phyloP scores from a whole-genome alignment of 1,140 invertebrate genomes.

The Rhizoglyphus robini region DNA sequence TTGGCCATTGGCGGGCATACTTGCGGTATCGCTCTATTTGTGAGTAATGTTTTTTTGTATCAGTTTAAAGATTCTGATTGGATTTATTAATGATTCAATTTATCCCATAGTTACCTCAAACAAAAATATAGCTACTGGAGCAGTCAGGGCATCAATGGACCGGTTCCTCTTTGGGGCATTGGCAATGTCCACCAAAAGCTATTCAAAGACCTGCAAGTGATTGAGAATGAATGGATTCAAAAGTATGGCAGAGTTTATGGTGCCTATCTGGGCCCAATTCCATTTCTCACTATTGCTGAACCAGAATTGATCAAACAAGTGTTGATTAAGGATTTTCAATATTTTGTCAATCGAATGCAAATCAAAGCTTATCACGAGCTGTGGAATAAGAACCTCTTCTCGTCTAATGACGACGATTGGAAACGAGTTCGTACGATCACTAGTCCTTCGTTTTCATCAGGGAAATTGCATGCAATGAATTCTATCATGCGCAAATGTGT shows the following conservation, averaged over 20 bases:
- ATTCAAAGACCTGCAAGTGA: not conserved
- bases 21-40: no score
- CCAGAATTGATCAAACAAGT: constrained; percentile 20
- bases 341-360: constrained; percentile 20
- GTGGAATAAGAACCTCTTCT: constrained; percentile 5
- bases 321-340: constrained; percentile 21
- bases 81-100: no score
- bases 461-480: constrained; percentile 39
- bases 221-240: not conserved
- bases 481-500: not conserved
- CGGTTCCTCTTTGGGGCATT: not conserved
- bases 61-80: no score
- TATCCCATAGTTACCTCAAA: not conserved
- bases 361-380: not conserved
- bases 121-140: not conserved
- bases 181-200: not conserved
- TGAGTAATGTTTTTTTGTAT: no score
- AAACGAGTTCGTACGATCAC: constrained; percentile 28
- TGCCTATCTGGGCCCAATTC: not conserved
- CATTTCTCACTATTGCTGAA: constrained; percentile 21
- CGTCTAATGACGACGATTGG: constrained; percentile 26
- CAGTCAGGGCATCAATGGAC: not conserved
- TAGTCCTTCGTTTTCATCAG: constrained; percentile 35
- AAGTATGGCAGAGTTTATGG: constrained; percentile 2
- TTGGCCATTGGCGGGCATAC: no score